Percentiles rank a stretch among this genome's conserved stretches.
Evolutionary conservation across 92 coral and sea anemone genomes (phyloP).

Genomic region (Nematostella vectensis): DNA sequence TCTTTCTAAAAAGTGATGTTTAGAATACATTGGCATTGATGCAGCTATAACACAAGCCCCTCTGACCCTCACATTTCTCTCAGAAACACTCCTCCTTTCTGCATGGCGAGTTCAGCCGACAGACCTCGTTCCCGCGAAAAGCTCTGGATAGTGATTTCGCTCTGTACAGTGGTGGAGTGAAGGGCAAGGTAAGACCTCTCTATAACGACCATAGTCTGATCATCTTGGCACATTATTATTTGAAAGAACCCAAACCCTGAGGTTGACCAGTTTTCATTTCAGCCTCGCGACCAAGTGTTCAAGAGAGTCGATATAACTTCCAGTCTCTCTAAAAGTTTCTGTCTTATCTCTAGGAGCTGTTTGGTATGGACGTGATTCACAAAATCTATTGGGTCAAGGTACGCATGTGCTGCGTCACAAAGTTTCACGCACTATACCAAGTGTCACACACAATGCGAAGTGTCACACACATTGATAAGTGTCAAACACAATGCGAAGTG

Average conservation of each 20-base stretch:
- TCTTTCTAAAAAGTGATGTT: no score
- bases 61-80: not conserved
- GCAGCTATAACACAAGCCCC: no score
- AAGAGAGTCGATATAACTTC: no score
- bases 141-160: conserved; percentile 88
- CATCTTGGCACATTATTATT: no score
- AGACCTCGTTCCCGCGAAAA: conserved; percentile 93
- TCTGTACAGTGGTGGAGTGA: conserved; percentile 78
- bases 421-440: not conserved
- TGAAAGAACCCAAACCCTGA: no score
- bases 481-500: not conserved
- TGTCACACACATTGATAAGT: not conserved
- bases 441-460: not conserved
- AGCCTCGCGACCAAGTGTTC: no score
- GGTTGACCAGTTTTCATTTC: no score
- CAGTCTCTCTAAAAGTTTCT: no score
- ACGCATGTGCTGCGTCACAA: not conserved
- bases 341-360: conserved; percentile 60
- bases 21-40: no score
- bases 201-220: no score
- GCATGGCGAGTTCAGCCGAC: conserved; percentile 93
- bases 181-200: conserved; percentile 75
- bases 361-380: conserved; percentile 87
- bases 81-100: conserved; percentile 91
- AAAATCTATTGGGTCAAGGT: conserved; percentile 97